Base-by-base conservation (phyloP, 2,113 vertebrate genomes). In the Vimba vimba region DNA sequence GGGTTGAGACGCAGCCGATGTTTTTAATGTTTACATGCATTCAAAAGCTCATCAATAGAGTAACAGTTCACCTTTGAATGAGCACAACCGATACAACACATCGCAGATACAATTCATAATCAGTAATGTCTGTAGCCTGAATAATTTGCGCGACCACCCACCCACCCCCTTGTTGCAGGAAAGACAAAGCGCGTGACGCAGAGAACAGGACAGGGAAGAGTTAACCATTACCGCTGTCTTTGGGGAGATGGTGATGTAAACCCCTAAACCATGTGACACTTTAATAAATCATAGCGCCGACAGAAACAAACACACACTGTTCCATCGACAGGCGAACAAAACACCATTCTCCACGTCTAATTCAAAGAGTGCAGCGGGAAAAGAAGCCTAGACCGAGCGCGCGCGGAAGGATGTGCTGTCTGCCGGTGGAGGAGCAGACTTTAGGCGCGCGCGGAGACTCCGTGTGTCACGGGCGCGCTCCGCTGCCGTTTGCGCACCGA, bases 231-330 rank as follows among this genome's bases (percentile, higher is more conserved):
- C 89, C 87, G 90, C 89, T 93, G 90, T 95, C 94, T 93, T 93
- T 92, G 90, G 94, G 95, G 94, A 95, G 89, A 91, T 93, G 95
- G 96, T 96, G 96, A 96, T 95, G 95, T 96, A 95, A 96, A 95
- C 95, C 93, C 93, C 84, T 87, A 87, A 88, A 94, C 91, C 95
- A 95, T 94, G 95, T 96, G 96, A 96, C 94, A 91, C 88, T 90
- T 91, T 92, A 90, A 95, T 95, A 95, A 95, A 96, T 96, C 95
- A 94, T 94, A 94, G 91, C 95, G 89, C 86, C 85, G 87, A 87
- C 84, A 88, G 91, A 90, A 90, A 94, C 90, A 90, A 89, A 88
- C 87, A 84, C 89, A 74, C 82, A 83, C 88, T 87, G 91, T 89
- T 82, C 87, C 83, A 75, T 82, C 9, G 64, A n/a, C 78, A 62